phyloP scores from a whole-genome alignment of 2,888 invertebrate species.

The Ennomos fuscantarius region DNA sequence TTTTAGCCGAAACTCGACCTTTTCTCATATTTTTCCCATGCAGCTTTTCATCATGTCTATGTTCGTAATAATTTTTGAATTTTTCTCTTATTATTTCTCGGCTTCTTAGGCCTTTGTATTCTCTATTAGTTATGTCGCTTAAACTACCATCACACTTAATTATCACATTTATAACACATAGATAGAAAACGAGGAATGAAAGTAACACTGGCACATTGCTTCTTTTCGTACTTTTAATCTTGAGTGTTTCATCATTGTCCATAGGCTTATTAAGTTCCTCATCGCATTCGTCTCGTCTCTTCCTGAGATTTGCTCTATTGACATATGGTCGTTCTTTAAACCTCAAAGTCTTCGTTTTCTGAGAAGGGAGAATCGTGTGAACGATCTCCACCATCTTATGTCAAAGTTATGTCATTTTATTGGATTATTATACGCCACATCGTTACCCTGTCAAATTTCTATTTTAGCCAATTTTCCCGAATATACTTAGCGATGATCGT shows the following conservation, averaged over 20 bases:
- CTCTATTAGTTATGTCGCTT: constrained; percentile 67
- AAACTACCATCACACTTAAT: constrained; percentile 79
- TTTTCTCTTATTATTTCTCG: constrained; percentile 48
- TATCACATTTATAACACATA: constrained; percentile 80
- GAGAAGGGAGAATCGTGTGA: constrained; percentile 69
- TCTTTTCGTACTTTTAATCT: constrained; percentile 62
- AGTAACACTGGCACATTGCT: constrained; percentile 55
- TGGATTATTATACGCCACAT: constrained; percentile 50
- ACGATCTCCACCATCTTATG: constrained; percentile 80
- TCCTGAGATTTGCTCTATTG: constrained; percentile 58
- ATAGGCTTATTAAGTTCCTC: constrained; percentile 56
- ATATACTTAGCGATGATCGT: constrained; percentile 46
- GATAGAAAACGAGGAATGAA: constrained; percentile 69
- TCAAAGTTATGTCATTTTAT: constrained; percentile 71
- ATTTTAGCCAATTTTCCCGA: constrained; percentile 26
- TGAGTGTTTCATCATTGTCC: constrained; percentile 77
- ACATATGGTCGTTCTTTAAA: constrained; percentile 55
- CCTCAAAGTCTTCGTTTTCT: constrained; percentile 51
- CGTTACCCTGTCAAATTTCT: constrained; percentile 37
- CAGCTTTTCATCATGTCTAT: constrained; percentile 53
- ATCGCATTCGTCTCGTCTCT: constrained; percentile 49
- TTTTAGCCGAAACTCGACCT: constrained; percentile 53
- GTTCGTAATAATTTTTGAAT: constrained; percentile 52
- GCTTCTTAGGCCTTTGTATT: constrained; percentile 44
- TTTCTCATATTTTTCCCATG: constrained; percentile 54